Evolutionary conservation across 2,888 invertebrate genomes (phyloP).

Genomic region (Pammene aurita): DNA sequence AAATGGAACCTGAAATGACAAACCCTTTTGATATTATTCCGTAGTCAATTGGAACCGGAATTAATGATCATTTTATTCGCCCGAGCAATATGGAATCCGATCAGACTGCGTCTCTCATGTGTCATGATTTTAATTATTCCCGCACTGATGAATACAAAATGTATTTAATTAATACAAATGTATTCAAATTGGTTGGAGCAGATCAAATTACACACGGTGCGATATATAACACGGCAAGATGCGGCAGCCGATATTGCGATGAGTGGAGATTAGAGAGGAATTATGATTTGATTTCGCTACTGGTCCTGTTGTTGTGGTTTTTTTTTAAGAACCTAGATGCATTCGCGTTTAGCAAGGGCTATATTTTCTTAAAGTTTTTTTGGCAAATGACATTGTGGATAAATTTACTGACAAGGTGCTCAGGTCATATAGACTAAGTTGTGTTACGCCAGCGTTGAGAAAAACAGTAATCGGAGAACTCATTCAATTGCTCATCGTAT

Average conservation of each 20-base stretch:
- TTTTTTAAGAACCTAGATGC: no score
- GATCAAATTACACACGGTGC: conserved; percentile 58
- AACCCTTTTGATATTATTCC: background rate
- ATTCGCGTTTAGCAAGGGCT: no score
- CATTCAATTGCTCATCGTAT: no score
- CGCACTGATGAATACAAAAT: conserved; percentile 44
- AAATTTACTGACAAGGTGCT: no score
- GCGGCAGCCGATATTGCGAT: conserved; percentile 26
- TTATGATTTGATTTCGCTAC: conserved; percentile 20
- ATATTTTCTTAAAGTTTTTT: no score
- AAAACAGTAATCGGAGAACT: no score
- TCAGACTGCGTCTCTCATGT: conserved; percentile 23
- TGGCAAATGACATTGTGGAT: no score
- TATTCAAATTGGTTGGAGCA: conserved; percentile 70
- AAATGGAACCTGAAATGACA: no score
- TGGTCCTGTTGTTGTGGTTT: background rate
- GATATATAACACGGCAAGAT: conserved; percentile 45
- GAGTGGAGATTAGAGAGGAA: background rate
- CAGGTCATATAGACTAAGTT: no score
- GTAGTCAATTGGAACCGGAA: conserved; percentile 9
- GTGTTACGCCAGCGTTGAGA: no score
- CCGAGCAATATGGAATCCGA: conserved; percentile 21
- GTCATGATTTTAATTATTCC: conserved; percentile 61
- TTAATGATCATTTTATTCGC: conserved; percentile 19
- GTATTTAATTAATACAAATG: conserved; percentile 59